Conservation (phyloP, 2,888 invertebrate genomes). For the Copidosoma aretas region DNA sequence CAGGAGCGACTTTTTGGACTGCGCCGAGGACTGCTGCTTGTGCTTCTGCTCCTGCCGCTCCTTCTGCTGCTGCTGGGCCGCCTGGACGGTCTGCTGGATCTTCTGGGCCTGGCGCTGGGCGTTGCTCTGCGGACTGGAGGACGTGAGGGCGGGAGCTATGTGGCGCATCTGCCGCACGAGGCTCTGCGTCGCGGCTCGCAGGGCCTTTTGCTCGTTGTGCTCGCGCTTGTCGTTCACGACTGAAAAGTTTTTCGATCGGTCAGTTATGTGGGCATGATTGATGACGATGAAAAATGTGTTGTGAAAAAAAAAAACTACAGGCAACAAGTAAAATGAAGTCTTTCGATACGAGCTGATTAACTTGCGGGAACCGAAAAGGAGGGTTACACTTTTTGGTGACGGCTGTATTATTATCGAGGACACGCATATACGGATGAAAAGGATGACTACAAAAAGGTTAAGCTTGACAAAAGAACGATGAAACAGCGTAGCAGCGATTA, state of each 20-base stretch:
- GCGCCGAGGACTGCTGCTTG: slow-evolving; percentile 42
- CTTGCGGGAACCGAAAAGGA: too few relatives aligned
- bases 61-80: slow-evolving; percentile 45
- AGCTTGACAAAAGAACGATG: background rate
- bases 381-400: too few relatives aligned
- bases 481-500: background rate
- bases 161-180: slow-evolving; percentile 55
- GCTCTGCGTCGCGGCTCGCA: slow-evolving; percentile 55
- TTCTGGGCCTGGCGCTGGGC: slow-evolving; percentile 38
- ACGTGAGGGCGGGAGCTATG: slow-evolving; percentile 47
- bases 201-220: slow-evolving; percentile 46
- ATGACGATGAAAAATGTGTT: too few relatives aligned
- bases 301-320: background rate
- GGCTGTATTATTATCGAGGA: too few relatives aligned
- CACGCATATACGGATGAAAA: too few relatives aligned
- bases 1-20: slow-evolving; percentile 57
- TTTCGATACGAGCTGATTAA: too few relatives aligned
- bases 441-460: background rate
- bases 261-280: too few relatives aligned
- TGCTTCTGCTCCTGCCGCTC: slow-evolving; percentile 40
- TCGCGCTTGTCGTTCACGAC: slow-evolving; percentile 35
- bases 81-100: slow-evolving; percentile 39
- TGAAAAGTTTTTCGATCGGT: slow-evolving; percentile 1
- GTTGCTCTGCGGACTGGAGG: slow-evolving; percentile 38
- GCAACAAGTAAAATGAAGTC: slow-evolving; percentile 29